These are phyloP conservation scores for Cydia pomonella DNA, from an alignment of 1,140 invertebrate genomes.

Conservation along the genomic window DNA sequence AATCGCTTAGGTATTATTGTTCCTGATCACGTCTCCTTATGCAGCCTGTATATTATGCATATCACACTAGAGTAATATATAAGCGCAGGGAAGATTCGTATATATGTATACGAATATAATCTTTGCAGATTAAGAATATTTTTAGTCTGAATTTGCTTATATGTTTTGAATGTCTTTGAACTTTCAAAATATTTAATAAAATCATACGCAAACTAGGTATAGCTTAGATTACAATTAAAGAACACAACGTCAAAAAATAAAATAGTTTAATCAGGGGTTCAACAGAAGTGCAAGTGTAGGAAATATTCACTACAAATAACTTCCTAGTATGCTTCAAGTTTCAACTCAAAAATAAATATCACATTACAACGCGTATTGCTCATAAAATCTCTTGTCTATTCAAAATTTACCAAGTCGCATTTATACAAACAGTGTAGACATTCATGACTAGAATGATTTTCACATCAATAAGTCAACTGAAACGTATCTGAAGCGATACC, in stretches of 20 bases:
- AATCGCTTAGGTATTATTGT: no score
- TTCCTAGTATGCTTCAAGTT: not conserved
- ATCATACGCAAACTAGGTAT: not conserved
- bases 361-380: not conserved
- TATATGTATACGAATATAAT: no score
- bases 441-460: not conserved
- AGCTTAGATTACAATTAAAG: not conserved
- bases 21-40: no score
- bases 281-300: not conserved
- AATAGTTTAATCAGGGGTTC: not conserved
- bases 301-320: not conserved
- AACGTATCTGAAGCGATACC: no score
- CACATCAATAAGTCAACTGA: not conserved
- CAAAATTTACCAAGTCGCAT: constrained; percentile 40
- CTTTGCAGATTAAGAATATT: no score
- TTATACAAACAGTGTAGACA: constrained; percentile 32
- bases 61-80: no score
- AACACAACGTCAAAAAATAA: not conserved
- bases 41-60: no score
- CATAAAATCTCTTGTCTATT: not conserved
- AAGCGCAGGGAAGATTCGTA: no score
- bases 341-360: not conserved
- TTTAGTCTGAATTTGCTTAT: no score
- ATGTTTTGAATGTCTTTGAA: no score
- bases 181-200: no score